Base-by-base conservation (phyloP, 2,888 invertebrate genomes). In the Prosopocoilus inquinatus region DNA sequence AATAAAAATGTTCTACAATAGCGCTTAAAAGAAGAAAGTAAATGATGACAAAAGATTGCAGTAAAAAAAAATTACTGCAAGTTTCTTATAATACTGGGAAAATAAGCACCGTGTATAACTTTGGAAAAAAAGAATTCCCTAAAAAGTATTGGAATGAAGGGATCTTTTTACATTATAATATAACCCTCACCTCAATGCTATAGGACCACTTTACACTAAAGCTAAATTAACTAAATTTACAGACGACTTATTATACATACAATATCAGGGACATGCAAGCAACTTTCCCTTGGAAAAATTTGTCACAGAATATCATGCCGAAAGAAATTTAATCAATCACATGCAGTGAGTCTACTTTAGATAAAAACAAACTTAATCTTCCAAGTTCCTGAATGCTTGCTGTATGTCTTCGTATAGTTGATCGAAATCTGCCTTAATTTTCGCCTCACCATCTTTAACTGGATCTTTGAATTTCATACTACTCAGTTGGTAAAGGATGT, bases 401-500 rank as follows among this genome's bases (percentile, higher is more conserved):
- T 95, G 93, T 84, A 99, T 94, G 76, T 96, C 94, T 79, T 99
- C 99, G 70, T 94, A 84, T 53, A 99, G 82, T 73, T 96, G 96
- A 77, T 99, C 98, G 78, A 93, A 97, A 74, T 98, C 97, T 45
- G 91, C 89, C 79, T 92, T 93, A 79, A 99, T 96, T 81, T 97
- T 98, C 9, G 89, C 88, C 78, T 99, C 98, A 53, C 98, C 98
- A 69, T 99, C 98, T 79, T 95, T 96, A 20, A 95, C 93, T 44
- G 99, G 98, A 80, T 99, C 97, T 88, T 96, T 97, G 85, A 99
- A 99, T 81, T 99, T 99, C 98, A 99, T 99, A 75, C 94, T 94
- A 73, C 94, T 95, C 66, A 99, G 85, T 78, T 97, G 95, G 82
- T 99, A 97, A 69, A 99, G 86, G 70, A 95, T 90, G 76, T 91